A percentile compares a stretch with the other conserved stretches of the same genome.
These are phyloP conservation scores for Ormyrus nitidulus DNA, from an alignment of 2,888 invertebrate genomes.

Conservation along the genomic window DNA sequence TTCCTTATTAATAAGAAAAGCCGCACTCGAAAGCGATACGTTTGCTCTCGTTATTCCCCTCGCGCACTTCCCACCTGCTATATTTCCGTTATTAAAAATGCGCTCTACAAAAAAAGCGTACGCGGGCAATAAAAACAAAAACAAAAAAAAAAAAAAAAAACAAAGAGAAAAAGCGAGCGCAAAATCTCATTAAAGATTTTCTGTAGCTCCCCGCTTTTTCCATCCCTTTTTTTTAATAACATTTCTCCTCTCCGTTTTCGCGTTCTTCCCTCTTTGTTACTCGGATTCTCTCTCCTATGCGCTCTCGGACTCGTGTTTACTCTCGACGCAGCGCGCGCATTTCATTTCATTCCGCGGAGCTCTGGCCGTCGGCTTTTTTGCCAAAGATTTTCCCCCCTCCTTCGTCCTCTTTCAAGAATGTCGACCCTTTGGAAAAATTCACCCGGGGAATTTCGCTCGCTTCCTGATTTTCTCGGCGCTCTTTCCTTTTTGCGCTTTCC, in stretches of 20 bases:
- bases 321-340: slow-evolving; percentile 8
- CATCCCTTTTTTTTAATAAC: slow-evolving; percentile 28
- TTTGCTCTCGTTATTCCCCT: too few species aligned
- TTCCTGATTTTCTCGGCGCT: background rate
- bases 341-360: slow-evolving; percentile 25
- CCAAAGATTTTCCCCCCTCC: slow-evolving; percentile 13
- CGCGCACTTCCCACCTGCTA: too few species aligned
- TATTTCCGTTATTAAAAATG: too few species aligned
- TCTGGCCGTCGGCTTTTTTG: background rate
- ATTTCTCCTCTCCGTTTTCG: slow-evolving; percentile 17
- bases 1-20: slow-evolving; percentile 3
- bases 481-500: background rate
- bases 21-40: background rate
- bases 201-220: background rate
- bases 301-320: slow-evolving; percentile 13
- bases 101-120: too few species aligned
- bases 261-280: slow-evolving; percentile 5
- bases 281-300: background rate
- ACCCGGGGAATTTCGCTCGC: slow-evolving; percentile 5
- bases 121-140: too few species aligned
- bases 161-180: slow-evolving; percentile 14
- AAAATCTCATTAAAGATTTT: slow-evolving; percentile 37
- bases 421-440: slow-evolving; percentile 39
- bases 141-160: too few species aligned
- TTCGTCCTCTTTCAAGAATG: slow-evolving; percentile 30